Conservation (phyloP, 2,797 vertebrate species). For the Galago senegalensis region DNA sequence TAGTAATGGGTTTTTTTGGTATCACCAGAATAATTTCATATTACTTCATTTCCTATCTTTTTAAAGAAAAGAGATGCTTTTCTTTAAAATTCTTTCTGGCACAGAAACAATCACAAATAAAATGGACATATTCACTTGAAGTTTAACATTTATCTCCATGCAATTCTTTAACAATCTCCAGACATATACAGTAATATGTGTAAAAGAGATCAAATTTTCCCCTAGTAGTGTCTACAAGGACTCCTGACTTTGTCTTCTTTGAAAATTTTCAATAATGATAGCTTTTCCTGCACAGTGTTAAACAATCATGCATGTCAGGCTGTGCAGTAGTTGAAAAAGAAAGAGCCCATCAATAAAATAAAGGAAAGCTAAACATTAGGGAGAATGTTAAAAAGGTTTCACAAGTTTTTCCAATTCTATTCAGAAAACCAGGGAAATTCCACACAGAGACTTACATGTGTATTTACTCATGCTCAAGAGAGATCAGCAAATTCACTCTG, state of each 20-base stretch:
- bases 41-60: neutral
- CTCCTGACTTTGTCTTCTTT: neutral
- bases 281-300: neutral
- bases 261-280: neutral
- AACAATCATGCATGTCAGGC: neutral
- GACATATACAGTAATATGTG: neutral
- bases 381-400: constrained; percentile 54
- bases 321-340: constrained; percentile 20
- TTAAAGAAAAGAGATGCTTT: neutral
- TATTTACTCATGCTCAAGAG: neutral
- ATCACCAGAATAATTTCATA: neutral
- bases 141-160: neutral
- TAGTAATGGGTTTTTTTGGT: neutral
- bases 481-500: neutral
- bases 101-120: neutral
- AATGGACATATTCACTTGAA: neutral
- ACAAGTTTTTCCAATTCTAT: constrained; percentile 44
- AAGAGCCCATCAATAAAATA: constrained; percentile 61
- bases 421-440: neutral
- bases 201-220: neutral
- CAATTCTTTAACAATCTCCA: neutral
- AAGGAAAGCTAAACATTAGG: constrained; percentile 26
- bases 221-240: neutral
- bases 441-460: neutral
- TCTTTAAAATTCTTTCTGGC: neutral